phyloP scores from a whole-genome alignment of 2,113 vertebrate genomes.

The Thalassoma bifasciatum region DNA sequence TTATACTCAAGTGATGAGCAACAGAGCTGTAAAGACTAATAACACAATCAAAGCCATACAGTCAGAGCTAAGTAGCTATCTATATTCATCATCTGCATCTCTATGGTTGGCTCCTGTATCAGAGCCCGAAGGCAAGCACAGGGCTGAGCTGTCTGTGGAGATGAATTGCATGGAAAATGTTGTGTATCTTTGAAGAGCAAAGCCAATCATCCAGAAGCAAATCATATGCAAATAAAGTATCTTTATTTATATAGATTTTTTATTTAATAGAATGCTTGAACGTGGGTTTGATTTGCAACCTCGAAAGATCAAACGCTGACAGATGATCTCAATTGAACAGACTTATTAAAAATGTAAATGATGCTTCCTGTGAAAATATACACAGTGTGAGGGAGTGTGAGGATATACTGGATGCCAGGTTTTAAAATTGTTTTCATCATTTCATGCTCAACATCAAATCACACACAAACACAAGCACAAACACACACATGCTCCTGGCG shows the following conservation, averaged over 20 bases:
- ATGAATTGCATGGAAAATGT: conserved; percentile 58
- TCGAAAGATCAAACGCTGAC: conserved; percentile 40
- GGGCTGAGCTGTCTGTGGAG: conserved; percentile 43
- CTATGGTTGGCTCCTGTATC: conserved; percentile 45
- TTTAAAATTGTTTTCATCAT: conserved; percentile 31
- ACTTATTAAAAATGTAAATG: conserved; percentile 19
- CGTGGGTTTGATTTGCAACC: conserved; percentile 54
- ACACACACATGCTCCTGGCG: conserved; percentile 49
- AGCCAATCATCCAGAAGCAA: conserved; percentile 41
- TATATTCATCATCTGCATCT: conserved; percentile 70
- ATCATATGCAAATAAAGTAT: conserved; percentile 63
- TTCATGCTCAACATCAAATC: conserved; percentile 12
- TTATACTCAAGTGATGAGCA: conserved; percentile 27
- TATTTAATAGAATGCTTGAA: conserved; percentile 48
- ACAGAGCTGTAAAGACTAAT: conserved; percentile 28
- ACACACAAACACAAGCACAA: conserved; percentile 26
- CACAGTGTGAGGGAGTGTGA: background rate
- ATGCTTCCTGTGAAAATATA: conserved; percentile 1
- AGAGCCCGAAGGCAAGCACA: conserved; percentile 53
- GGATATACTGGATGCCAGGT: conserved; percentile 32
- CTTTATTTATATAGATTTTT: conserved; percentile 48
- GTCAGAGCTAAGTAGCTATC: conserved; percentile 61
- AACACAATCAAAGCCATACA: conserved; percentile 16
- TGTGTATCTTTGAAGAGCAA: conserved; percentile 65
- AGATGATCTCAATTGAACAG: conserved; percentile 26